Conservation (phyloP, 2,113 vertebrate species). For the Maylandia zebra region DNA sequence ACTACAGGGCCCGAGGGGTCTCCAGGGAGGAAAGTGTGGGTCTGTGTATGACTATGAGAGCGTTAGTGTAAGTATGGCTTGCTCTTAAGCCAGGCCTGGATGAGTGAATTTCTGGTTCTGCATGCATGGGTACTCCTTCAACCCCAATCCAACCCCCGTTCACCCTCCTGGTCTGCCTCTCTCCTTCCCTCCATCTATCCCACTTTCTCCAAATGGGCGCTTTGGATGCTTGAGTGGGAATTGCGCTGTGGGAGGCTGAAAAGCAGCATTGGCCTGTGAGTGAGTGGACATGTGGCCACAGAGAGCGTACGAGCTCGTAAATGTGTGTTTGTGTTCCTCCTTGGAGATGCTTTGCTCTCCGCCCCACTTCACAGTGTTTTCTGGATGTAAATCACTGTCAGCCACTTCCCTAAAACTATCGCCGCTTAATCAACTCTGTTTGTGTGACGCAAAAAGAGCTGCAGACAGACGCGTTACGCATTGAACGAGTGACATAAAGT, state of each 20-base stretch:
- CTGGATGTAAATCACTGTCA: constrained; percentile 42
- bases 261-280: constrained; percentile 53
- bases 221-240: constrained; percentile 59
- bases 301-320: constrained; percentile 11
- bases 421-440: constrained; percentile 25
- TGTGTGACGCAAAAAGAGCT: not conserved
- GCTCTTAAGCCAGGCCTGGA: constrained; percentile 39
- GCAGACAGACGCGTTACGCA: not conserved
- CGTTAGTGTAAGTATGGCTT: constrained; percentile 11
- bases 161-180: constrained; percentile 2
- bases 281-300: constrained; percentile 59
- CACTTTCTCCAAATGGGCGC: constrained; percentile 54
- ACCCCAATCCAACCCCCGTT: not conserved
- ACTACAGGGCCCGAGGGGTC: constrained; percentile 36
- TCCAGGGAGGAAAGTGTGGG: constrained; percentile 33
- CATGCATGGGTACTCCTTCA: constrained; percentile 60
- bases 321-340: constrained; percentile 46
- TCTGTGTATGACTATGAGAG: constrained; percentile 15
- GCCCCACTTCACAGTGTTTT: constrained; percentile 62
- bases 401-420: constrained; percentile 30
- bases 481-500: not conserved
- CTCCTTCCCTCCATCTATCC: constrained; percentile 30
- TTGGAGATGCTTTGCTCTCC: constrained; percentile 60
- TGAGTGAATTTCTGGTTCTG: constrained; percentile 46
- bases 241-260: constrained; percentile 39